Base-by-base conservation (phyloP, 2,888 invertebrate genomes). In the Octonoba sinensis region DNA sequence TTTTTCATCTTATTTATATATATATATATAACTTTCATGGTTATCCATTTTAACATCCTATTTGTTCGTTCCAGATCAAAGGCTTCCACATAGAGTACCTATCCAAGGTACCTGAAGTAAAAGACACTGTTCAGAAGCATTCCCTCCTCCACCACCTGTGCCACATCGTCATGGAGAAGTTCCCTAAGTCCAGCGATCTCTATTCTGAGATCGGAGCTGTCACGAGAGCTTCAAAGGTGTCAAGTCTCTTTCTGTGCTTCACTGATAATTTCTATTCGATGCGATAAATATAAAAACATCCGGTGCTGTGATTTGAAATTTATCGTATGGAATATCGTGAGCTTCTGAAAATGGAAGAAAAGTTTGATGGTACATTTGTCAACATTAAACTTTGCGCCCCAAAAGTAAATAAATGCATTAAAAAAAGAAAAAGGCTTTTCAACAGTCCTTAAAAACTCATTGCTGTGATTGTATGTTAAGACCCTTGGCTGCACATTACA, bases 81-180 rank as follows among this genome's bases (percentile, higher is more conserved):
- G 99, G 99, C 46, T 99, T 99, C 90, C 96, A 97, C 88, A 92
- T 99, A 86, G 99, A 99, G 87, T 99, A 99, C 90, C 91, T 99
- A 87, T 92, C 96, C 66, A 98, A 99, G 91, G 89, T 91, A 87
- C 97, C 97, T 87, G 97, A 99, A 91, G 97, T 99, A 59, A 97
- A 99, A 90, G 99, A 99, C 89, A 99, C 99, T 0, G 97, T 99
- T 59, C 97, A 99, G 89, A 99, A 99, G 89, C 98, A 99, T 90
- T 97, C 99, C 11, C 91, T 99, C 83, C 91, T 99, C 83, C 97
- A 99, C 89, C 99, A 99, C 89, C 91, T 99, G 71, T 99, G 98
- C 88, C 95, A 96, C 89, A 96, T 98, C 92, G 97, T 99, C 83
- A 95, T 97, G 91, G 97, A 99, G 88, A 95, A 97, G 89, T 96